Conservation (phyloP, 2,888 invertebrate genomes). For the Drosophila flavopinicola region DNA sequence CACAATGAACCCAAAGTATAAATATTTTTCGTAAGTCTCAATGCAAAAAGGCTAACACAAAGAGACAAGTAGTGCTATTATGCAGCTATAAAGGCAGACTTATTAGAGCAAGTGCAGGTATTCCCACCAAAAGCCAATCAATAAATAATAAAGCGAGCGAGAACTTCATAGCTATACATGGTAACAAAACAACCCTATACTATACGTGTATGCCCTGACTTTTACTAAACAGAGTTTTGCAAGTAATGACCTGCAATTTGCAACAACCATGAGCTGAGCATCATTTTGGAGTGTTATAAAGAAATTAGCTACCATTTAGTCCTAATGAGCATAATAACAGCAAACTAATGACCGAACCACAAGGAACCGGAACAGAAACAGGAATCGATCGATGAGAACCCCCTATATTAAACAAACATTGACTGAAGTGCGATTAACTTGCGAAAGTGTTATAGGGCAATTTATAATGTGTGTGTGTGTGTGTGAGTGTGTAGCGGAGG, state of each 20-base stretch:
- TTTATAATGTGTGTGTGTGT: slow-evolving; percentile 41
- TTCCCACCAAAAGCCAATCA: slow-evolving; percentile 41
- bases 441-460: slow-evolving; percentile 68
- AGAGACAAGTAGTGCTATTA: slow-evolving; percentile 13
- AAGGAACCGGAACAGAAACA: slow-evolving; percentile 5
- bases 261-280: slow-evolving; percentile 46
- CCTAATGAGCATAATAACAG: slow-evolving; percentile 73
- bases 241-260: slow-evolving; percentile 61
- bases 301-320: slow-evolving; percentile 76
- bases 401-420: slow-evolving; percentile 72
- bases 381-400: slow-evolving; percentile 21
- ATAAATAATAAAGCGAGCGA: slow-evolving; percentile 37
- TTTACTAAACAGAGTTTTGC: slow-evolving; percentile 15
- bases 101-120: slow-evolving; percentile 32
- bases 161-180: slow-evolving; percentile 30
- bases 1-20: neutral
- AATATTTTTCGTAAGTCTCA: neutral
- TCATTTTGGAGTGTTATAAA: slow-evolving; percentile 76
- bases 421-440: slow-evolving; percentile 75
- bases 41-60: neutral
- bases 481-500: neutral
- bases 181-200: slow-evolving; percentile 5
- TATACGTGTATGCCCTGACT: neutral
- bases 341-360: slow-evolving; percentile 61
- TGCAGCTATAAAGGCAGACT: slow-evolving; percentile 11